These are phyloP conservation scores for Cydia strobilella DNA, from an alignment of 1,140 invertebrate species.

Conservation along the genomic window DNA sequence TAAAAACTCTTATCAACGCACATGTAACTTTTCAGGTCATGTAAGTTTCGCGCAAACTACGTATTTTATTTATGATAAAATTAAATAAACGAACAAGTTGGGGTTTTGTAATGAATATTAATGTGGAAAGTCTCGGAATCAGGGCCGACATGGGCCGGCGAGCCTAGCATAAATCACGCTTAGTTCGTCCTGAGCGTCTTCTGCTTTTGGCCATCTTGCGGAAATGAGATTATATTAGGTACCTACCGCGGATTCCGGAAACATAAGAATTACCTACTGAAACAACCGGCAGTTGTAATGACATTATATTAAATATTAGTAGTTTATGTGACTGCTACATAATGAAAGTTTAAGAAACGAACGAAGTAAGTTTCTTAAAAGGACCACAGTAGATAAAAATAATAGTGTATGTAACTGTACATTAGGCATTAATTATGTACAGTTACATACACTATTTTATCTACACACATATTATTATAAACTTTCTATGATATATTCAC, in stretches of 20 bases:
- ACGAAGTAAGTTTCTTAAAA: too few relatives aligned
- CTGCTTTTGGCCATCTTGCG: constrained; percentile 46
- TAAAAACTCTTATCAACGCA: not conserved
- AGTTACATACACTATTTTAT: too few relatives aligned
- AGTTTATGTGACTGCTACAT: too few relatives aligned
- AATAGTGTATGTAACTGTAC: too few relatives aligned
- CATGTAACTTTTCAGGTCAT: not conserved
- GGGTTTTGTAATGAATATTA: constrained; percentile 71
- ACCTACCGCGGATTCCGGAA: constrained; percentile 19
- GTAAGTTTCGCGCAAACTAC: not conserved
- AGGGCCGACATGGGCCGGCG: constrained; percentile 61
- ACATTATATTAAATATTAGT: too few relatives aligned
- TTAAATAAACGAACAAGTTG: constrained; percentile 65
- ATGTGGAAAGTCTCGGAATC: constrained; percentile 66
- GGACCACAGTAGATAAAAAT: too few relatives aligned
- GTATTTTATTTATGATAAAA: constrained; percentile 50
- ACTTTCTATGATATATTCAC: too few relatives aligned
- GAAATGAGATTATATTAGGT: constrained; percentile 34
- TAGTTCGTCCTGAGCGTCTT: constrained; percentile 49
- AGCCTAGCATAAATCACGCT: constrained; percentile 70
- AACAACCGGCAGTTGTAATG: not conserved
- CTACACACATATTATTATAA: too few relatives aligned
- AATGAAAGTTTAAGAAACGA: too few relatives aligned
- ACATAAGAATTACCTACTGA: constrained; percentile 1
- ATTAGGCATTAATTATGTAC: too few relatives aligned